A percentile compares a stretch with the other conserved stretches of the same genome.
phyloP scores from a whole-genome alignment of 2,797 vertebrate genomes.

The Molossus alvarezi region DNA sequence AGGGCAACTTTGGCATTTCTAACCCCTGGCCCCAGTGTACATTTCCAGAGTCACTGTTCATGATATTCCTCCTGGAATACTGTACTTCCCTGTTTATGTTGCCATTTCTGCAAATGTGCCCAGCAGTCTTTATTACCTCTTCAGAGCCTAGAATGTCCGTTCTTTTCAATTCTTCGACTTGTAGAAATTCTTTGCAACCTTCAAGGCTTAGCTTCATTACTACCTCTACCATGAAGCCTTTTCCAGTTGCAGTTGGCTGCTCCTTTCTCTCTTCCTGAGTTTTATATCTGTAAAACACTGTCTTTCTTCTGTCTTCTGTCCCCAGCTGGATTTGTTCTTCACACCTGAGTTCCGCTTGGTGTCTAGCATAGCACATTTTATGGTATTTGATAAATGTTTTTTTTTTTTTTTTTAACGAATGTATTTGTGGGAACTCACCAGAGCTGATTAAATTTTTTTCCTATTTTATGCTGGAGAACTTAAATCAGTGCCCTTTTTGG shows the following conservation, averaged over 20 bases:
- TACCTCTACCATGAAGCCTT: background rate
- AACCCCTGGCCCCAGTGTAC: background rate
- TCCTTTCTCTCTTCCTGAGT: background rate
- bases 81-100: background rate
- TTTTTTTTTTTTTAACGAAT: background rate
- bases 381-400: slow-evolving; percentile 26
- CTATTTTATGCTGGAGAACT: background rate
- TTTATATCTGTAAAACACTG: background rate
- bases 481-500: background rate
- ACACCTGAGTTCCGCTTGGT: background rate
- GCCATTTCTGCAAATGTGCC: background rate
- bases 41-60: background rate
- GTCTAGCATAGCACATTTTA: background rate
- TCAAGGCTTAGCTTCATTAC: background rate
- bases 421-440: background rate
- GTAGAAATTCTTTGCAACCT: background rate
- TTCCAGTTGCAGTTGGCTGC: background rate
- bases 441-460: background rate
- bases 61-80: background rate
- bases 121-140: background rate
- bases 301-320: background rate
- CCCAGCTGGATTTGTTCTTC: background rate
- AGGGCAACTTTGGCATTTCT: background rate
- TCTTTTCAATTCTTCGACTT: background rate
- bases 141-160: background rate